A percentile compares a stretch with the other conserved stretches of the same genome.
Conservation (phyloP, 2,888 invertebrate species). For the Aleiodes leptofemur region DNA sequence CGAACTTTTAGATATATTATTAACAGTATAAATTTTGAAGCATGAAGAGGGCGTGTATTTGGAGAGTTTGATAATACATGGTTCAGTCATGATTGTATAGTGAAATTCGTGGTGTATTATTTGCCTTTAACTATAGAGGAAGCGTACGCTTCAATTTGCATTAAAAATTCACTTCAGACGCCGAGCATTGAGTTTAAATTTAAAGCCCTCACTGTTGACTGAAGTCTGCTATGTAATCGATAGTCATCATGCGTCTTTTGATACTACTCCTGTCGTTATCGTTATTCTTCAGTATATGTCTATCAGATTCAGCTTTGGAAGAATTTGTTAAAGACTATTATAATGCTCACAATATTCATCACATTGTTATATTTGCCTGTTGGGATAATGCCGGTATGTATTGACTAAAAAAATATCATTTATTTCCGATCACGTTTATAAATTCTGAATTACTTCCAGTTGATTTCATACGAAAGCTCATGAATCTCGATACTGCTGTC, state of each 20-base stretch:
- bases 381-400: conserved; percentile 20
- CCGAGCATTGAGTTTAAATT: too few relatives aligned
- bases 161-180: too few relatives aligned
- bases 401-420: neutral
- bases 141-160: too few relatives aligned
- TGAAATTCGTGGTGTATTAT: too few relatives aligned
- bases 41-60: too few relatives aligned
- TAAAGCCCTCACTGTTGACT: too few relatives aligned
- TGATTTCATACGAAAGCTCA: conserved; percentile 42
- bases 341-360: conserved; percentile 23
- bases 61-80: too few relatives aligned
- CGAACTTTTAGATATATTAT: too few relatives aligned
- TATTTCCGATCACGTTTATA: neutral
- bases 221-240: too few relatives aligned
- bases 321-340: conserved; percentile 27
- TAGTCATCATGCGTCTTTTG: neutral
- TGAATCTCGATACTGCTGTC: conserved; percentile 48
- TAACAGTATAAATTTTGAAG: too few relatives aligned
- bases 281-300: neutral
- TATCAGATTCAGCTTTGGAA: neutral
- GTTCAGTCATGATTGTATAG: too few relatives aligned
- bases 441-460: neutral
- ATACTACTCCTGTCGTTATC: neutral
- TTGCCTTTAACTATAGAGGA: too few relatives aligned
- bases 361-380: conserved; percentile 34